phyloP scores from a whole-genome alignment of 2,797 vertebrate genomes.

The Meriones psammophilus region DNA sequence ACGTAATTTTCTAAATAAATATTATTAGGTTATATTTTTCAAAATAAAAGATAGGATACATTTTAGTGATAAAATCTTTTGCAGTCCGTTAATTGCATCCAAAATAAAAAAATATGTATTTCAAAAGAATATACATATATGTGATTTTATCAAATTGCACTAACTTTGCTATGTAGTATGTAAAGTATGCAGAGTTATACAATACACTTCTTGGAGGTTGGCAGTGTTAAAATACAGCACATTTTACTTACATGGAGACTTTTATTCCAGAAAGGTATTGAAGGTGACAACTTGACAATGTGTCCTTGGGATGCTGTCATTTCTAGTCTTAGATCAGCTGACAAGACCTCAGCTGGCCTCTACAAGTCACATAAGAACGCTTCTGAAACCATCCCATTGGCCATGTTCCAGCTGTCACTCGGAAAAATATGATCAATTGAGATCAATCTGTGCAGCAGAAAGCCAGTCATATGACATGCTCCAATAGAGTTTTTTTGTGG shows the following conservation, averaged over 20 bases:
- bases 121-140: background rate
- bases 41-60: background rate
- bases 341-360: slow-evolving; percentile 26
- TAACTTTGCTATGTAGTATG: background rate
- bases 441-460: slow-evolving; percentile 45
- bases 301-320: slow-evolving; percentile 53
- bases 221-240: slow-evolving; percentile 27
- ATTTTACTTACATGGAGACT: slow-evolving; percentile 49
- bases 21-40: background rate
- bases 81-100: background rate
- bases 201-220: background rate
- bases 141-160: slow-evolving; percentile 5
- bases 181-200: background rate
- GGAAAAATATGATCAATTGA: slow-evolving; percentile 43
- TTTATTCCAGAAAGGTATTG: slow-evolving; percentile 56
- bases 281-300: slow-evolving; percentile 55
- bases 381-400: slow-evolving; percentile 57
- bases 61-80: background rate
- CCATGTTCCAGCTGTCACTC: slow-evolving; percentile 59
- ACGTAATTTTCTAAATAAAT: background rate
- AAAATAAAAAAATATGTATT: slow-evolving; percentile 7
- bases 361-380: slow-evolving; percentile 50
- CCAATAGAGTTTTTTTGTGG: slow-evolving; percentile 36
- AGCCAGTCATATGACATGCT: slow-evolving; percentile 56
- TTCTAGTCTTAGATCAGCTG: slow-evolving; percentile 56